Conservation (phyloP, 2,888 invertebrate genomes). For the Busseola fusca region DNA sequence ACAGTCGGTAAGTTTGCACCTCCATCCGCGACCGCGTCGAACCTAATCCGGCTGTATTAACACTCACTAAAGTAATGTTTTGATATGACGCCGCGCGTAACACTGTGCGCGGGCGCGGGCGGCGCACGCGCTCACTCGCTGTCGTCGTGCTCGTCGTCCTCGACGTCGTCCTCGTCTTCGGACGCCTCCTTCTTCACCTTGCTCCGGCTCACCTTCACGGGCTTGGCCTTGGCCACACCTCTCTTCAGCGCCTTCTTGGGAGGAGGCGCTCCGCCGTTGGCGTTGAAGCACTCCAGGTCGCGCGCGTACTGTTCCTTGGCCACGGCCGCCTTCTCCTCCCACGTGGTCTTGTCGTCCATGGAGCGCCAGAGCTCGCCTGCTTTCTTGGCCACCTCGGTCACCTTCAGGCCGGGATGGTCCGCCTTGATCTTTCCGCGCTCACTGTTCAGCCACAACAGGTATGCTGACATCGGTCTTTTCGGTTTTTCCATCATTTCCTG, state of each 20-base stretch:
- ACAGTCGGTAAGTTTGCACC: conserved; percentile 42
- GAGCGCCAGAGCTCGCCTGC: conserved; percentile 97
- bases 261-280: conserved; percentile 89
- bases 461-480: conserved; percentile 95
- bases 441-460: conserved; percentile 96
- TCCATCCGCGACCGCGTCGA: conserved; percentile 1
- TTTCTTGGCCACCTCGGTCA: conserved; percentile 97
- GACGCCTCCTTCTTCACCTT: conserved; percentile 76
- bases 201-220: conserved; percentile 56
- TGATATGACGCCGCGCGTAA: conserved; percentile 16
- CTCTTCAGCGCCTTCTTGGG: conserved; percentile 84
- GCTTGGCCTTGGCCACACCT: conserved; percentile 72
- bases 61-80: conserved; percentile 54
- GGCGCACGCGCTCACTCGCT: conserved; percentile 70
- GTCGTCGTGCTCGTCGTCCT: conserved; percentile 86
- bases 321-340: conserved; percentile 94
- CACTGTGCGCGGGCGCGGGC: conserved; percentile 12
- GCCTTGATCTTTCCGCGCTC: conserved; percentile 94
- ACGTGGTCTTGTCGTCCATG: conserved; percentile 95
- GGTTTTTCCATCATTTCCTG: conserved; percentile 92
- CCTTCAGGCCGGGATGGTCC: conserved; percentile 94
- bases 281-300: conserved; percentile 95
- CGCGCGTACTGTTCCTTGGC: conserved; percentile 94
- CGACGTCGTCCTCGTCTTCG: conserved; percentile 87
- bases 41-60: conserved; percentile 16